Evolutionary conservation across 2,113 vertebrate genomes (phyloP).

Genomic region (Xyliphius kryptos): DNA sequence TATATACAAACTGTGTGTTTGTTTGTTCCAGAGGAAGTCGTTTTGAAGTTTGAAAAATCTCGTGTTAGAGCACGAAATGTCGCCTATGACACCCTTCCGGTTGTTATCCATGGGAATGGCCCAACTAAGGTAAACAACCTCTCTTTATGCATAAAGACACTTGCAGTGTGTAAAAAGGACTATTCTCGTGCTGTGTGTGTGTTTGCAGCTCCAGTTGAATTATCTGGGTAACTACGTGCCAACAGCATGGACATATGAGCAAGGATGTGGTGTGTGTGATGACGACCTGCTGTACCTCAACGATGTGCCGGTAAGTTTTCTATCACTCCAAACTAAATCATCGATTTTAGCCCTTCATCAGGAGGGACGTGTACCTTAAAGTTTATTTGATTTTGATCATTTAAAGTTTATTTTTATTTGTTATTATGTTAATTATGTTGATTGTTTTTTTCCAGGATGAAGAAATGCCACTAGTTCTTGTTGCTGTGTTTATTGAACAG

Average conservation of each 20-base stretch:
- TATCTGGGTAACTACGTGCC: slow-evolving; percentile 76
- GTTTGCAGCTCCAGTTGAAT: slow-evolving; percentile 70
- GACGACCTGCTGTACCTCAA: slow-evolving; percentile 52
- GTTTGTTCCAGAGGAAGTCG: slow-evolving; percentile 66
- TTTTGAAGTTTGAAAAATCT: slow-evolving; percentile 71
- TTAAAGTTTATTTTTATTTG: too few relatives aligned
- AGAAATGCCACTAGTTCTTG: slow-evolving; percentile 58
- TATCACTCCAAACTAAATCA: too few relatives aligned
- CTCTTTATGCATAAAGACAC: too few relatives aligned
- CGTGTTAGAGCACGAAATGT: slow-evolving; percentile 69
- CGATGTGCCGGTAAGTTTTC: slow-evolving; percentile 53
- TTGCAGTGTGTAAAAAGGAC: neutral
- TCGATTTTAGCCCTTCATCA: too few relatives aligned
- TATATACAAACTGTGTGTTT: too few relatives aligned
- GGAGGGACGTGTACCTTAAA: too few relatives aligned
- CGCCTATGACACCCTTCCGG: slow-evolving; percentile 71
- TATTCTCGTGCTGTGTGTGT: too few relatives aligned
- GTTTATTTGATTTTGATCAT: too few relatives aligned
- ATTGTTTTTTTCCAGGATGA: slow-evolving; percentile 47
- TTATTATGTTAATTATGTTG: too few relatives aligned
- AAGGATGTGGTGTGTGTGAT: slow-evolving; percentile 67
- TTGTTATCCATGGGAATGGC: slow-evolving; percentile 73
- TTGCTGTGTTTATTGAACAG: slow-evolving; percentile 69
- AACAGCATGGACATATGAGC: slow-evolving; percentile 68
- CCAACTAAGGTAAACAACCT: slow-evolving; percentile 78